Evolutionary conservation across 2,113 vertebrate genomes (phyloP).

Genomic region (Laticauda laticaudata): DNA sequence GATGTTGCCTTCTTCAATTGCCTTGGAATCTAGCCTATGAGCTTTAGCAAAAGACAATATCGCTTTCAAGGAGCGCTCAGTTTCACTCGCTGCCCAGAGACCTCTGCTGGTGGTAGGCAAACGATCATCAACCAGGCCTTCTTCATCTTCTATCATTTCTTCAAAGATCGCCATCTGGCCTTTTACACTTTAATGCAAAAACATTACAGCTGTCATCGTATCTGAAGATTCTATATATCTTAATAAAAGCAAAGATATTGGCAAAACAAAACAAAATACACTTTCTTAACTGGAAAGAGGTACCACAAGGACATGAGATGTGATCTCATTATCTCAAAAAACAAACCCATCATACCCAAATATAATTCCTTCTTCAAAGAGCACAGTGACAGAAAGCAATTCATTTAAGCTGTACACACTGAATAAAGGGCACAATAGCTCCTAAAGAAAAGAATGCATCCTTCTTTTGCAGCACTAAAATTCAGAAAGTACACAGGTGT

Average conservation of each 20-base stretch:
- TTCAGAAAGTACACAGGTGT: background rate
- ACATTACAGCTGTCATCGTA: constrained; percentile 5
- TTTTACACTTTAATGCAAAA: constrained; percentile 80
- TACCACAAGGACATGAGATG: background rate
- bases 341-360: background rate
- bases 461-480: background rate
- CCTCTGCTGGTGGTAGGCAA: constrained; percentile 92
- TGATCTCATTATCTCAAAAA: background rate
- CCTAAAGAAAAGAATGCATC: background rate
- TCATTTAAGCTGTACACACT: background rate
- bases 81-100: constrained; percentile 92
- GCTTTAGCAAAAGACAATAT: constrained; percentile 87
- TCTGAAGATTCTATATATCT: background rate
- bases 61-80: constrained; percentile 89
- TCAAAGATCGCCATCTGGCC: constrained; percentile 97
- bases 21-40: constrained; percentile 79
- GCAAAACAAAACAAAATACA: constrained; percentile 2
- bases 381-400: background rate
- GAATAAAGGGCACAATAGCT: background rate
- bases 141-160: constrained; percentile 98
- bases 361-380: background rate
- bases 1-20: constrained; percentile 86
- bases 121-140: constrained; percentile 91
- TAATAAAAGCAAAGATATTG: background rate
- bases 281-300: background rate